Evolutionary conservation across 2,888 invertebrate genomes (phyloP).

Genomic region (Andrena haemorrhoa): DNA sequence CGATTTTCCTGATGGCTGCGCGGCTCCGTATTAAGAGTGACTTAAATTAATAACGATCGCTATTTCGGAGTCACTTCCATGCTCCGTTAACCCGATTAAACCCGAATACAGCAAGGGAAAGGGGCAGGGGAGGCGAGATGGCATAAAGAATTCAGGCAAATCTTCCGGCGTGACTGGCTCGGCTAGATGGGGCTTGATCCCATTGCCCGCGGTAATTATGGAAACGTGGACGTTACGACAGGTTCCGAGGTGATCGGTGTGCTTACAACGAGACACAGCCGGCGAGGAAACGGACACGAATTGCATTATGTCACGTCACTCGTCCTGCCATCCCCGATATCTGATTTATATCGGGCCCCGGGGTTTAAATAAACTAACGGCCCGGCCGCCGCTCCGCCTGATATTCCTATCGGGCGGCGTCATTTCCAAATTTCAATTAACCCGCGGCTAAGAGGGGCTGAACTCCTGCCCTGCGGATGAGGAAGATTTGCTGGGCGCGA

Average conservation of each 20-base stretch:
- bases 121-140: conserved; percentile 65
- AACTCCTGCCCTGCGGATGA: neutral
- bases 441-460: too few relatives aligned
- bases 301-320: conserved; percentile 73
- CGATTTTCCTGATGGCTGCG: conserved; percentile 62
- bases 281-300: conserved; percentile 55
- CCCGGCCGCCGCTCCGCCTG: conserved; percentile 21
- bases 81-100: conserved; percentile 81
- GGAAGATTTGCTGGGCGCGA: too few relatives aligned
- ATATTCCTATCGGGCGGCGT: conserved; percentile 24
- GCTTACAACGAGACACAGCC: conserved; percentile 42
- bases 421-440: conserved; percentile 27
- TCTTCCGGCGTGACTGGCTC: conserved; percentile 66
- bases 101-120: conserved; percentile 46
- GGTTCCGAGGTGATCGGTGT: conserved; percentile 62
- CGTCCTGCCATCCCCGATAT: conserved; percentile 41
- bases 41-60: conserved; percentile 78
- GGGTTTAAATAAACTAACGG: conserved; percentile 61
- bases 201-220: conserved; percentile 68
- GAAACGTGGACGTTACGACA: conserved; percentile 72
- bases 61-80: conserved; percentile 79
- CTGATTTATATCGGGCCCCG: conserved; percentile 65
- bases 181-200: conserved; percentile 43
- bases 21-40: conserved; percentile 71
- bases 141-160: conserved; percentile 75